Evolutionary conservation across 2,797 vertebrate genomes (phyloP), one percentile per base, ranked within the genome.

Genomic region (Tangara arthus): DNA sequence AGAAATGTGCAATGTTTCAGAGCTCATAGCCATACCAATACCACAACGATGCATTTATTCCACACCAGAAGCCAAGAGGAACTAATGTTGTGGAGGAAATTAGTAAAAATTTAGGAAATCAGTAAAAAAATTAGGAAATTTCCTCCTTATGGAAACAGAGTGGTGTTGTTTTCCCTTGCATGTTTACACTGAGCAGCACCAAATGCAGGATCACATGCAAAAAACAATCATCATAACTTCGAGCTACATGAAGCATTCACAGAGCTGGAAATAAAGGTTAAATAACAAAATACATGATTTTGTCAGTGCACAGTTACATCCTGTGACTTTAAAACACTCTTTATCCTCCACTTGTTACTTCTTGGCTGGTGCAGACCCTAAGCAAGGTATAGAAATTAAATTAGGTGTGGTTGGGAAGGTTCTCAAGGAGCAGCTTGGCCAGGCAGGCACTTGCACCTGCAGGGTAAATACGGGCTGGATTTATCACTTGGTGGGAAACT

Each of bases 311-410:
- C 23, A 46, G 50, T 28, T 37, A 32, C 56, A 21, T 80, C 46
- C 26, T 70, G 6, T 32, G 15, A 13, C 46, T 82, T 71, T 46
- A 69, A 78, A 90, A 55, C 7, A 44, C 3, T 82, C 11, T 57
- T 68, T 52, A 20, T 16, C 17, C 2, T 3, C 2, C 5, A 11
- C 8, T 78, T 23, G 5, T 49, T 56, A n/a, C n/a, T 1, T 3
- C 2, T 0, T 56, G 56, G 4, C 32, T 56, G 34, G 12, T 47
- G n/a, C 20, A 65, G 59, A 10, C 30, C 49, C 23, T 11, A 35
- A 63, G 16, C 10, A 20, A 71, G 37, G 39, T 5, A 5, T 10
- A 75, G 44, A n/a, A 66, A 84, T 20, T 2, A 82, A 73, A 57
- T 15, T 7, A 52, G 21, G 17, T 1, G 5, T 16, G n/a, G 11